Evolutionary conservation across 1,140 invertebrate species (phyloP).

Genomic region (Polypedilum pembai): DNA sequence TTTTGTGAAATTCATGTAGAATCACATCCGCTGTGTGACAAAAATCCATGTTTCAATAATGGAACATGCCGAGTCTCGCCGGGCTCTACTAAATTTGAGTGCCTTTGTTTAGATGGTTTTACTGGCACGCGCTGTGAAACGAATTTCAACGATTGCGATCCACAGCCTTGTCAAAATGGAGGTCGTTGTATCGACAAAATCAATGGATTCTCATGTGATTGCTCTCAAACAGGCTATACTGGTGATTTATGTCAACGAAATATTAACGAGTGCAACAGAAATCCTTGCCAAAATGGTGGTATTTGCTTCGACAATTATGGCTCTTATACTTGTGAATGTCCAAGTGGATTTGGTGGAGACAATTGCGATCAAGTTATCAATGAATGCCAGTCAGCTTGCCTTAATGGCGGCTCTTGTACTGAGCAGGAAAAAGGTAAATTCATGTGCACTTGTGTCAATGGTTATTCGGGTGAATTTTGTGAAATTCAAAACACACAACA

Average conservation of each 20-base stretch:
- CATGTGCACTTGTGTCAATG: slow-evolving; percentile 60
- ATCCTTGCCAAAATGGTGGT: slow-evolving; percentile 69
- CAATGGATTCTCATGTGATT: slow-evolving; percentile 72
- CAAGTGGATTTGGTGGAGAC: slow-evolving; percentile 67
- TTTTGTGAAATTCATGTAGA: slow-evolving; percentile 72
- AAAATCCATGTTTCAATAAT: slow-evolving; percentile 65
- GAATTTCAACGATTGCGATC: slow-evolving; percentile 62
- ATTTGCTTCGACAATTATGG: slow-evolving; percentile 72
- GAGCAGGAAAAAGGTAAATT: slow-evolving; percentile 51
- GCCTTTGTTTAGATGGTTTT: slow-evolving; percentile 58
- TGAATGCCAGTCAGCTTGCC: slow-evolving; percentile 50
- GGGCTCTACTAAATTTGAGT: slow-evolving; percentile 51
- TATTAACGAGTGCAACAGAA: slow-evolving; percentile 71
- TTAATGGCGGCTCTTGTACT: slow-evolving; percentile 58
- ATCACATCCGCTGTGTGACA: slow-evolving; percentile 60
- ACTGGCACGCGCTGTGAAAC: slow-evolving; percentile 57
- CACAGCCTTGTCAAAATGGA: slow-evolving; percentile 72
- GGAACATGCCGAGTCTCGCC: slow-evolving; percentile 56
- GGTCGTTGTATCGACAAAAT: slow-evolving; percentile 71
- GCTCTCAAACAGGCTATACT: slow-evolving; percentile 64
- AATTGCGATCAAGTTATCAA: slow-evolving; percentile 53
- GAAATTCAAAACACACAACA: slow-evolving; percentile 36
- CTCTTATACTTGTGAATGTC: slow-evolving; percentile 74
- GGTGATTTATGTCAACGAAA: slow-evolving; percentile 73
- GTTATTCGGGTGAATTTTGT: slow-evolving; percentile 53